Evolutionary conservation across 2,113 vertebrate species (phyloP).

Genomic region (Psilopsiagon aymara): DNA sequence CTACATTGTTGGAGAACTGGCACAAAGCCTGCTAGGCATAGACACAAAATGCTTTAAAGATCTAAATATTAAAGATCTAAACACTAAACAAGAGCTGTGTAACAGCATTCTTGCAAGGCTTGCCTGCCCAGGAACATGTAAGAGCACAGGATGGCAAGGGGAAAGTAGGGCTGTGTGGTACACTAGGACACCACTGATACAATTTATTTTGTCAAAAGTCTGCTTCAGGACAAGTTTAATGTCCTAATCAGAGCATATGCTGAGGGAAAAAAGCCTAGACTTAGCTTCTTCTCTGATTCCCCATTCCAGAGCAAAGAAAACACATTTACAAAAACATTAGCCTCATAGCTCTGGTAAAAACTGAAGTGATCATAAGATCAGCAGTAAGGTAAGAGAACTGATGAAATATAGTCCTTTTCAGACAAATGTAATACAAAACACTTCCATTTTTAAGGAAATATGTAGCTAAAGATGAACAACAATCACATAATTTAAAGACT

Average conservation of each 20-base stretch:
- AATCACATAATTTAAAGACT: neutral
- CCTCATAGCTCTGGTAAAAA: neutral
- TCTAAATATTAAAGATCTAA: constrained; percentile 71
- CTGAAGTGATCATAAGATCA: neutral
- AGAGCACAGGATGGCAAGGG: neutral
- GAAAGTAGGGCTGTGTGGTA: neutral
- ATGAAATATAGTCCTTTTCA: neutral
- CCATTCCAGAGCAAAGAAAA: neutral
- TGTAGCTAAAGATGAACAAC: neutral
- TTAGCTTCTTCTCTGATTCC: neutral
- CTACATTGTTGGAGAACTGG: constrained; percentile 66
- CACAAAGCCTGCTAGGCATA: constrained; percentile 41
- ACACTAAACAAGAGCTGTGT: constrained; percentile 67
- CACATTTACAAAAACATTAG: neutral
- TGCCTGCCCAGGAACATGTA: neutral
- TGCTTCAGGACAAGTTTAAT: neutral
- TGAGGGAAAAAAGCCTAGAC: neutral
- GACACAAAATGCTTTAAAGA: constrained; percentile 67
- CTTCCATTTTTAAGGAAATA: neutral
- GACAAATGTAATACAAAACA: neutral
- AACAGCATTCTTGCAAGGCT: constrained; percentile 4
- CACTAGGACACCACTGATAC: neutral
- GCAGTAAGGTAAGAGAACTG: neutral
- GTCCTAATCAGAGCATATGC: neutral
- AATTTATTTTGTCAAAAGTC: neutral